Evolutionary conservation across 2,797 vertebrate species (phyloP).

Genomic region (Capromys pilorides): DNA sequence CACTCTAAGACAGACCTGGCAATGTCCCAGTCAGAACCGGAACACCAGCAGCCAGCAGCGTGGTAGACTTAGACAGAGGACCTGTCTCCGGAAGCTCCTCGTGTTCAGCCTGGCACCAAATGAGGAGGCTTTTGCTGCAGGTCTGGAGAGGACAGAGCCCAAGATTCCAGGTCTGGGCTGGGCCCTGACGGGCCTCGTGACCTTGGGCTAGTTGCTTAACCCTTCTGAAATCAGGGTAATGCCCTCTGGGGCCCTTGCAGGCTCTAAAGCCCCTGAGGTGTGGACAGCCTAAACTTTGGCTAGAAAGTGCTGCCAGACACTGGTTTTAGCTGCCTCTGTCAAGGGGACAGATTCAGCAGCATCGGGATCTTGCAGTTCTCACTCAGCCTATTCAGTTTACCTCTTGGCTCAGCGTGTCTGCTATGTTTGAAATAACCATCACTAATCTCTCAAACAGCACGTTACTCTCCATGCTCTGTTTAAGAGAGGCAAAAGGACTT

Average conservation of each 20-base stretch:
- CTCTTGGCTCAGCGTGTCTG: not conserved
- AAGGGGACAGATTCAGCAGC: not conserved
- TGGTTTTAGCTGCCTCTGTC: not conserved
- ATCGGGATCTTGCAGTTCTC: not conserved
- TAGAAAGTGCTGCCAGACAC: not conserved
- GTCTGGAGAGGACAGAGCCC: slow-evolving; percentile 64
- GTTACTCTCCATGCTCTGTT: not conserved
- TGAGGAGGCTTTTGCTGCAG: slow-evolving; percentile 32
- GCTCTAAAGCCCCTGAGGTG: not conserved
- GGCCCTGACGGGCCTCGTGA: slow-evolving; percentile 21
- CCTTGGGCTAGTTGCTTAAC: slow-evolving; percentile 57
- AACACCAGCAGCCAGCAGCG: slow-evolving; percentile 74
- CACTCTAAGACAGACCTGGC: slow-evolving; percentile 66
- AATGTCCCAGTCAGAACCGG: slow-evolving; percentile 73
- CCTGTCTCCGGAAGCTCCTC: slow-evolving; percentile 75
- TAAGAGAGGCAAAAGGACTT: not conserved
- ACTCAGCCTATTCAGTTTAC: not conserved
- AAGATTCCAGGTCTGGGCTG: slow-evolving; percentile 69
- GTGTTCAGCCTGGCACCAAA: slow-evolving; percentile 67
- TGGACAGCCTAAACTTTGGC: not conserved
- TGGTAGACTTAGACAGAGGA: slow-evolving; percentile 69
- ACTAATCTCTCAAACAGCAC: not conserved
- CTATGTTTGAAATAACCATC: slow-evolving; percentile 21
- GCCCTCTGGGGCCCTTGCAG: not conserved
- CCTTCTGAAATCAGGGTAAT: not conserved